phyloP scores from a whole-genome alignment of 92 coral and sea anemone species.

The Epizoanthus scotinus region DNA sequence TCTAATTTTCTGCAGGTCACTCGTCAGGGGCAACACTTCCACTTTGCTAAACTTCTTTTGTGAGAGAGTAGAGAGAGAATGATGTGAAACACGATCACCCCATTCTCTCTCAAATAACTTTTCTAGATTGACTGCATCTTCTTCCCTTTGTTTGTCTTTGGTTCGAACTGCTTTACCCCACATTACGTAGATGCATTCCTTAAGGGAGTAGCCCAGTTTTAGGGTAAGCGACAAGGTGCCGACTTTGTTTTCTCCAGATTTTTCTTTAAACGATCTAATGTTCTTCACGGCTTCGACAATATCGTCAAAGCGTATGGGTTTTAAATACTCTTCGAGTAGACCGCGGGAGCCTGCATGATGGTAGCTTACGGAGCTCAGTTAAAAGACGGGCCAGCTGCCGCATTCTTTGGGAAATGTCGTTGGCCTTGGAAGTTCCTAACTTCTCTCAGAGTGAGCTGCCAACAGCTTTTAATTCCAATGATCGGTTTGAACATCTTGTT shows the following conservation, averaged over 20 bases:
- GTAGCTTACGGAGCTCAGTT: constrained; percentile 12
- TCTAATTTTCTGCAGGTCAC: no score
- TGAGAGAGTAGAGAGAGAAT: constrained; percentile 37
- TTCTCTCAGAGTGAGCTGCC: constrained; percentile 1
- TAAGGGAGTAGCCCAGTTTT: constrained; percentile 41
- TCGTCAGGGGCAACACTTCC: no score
- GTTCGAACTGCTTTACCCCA: constrained; percentile 45
- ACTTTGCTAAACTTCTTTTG: no score
- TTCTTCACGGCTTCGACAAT: constrained; percentile 41
- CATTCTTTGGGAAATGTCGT: constrained; percentile 54
- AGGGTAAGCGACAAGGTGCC: constrained; percentile 24
- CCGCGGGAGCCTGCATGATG: not conserved
- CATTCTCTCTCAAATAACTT: constrained; percentile 45
- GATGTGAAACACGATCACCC: constrained; percentile 44
- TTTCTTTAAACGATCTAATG: not conserved
- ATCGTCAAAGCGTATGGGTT: constrained; percentile 43
- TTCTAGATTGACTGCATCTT: constrained; percentile 36
- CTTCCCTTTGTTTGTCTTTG: constrained; percentile 8
- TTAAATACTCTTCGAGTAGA: constrained; percentile 20
- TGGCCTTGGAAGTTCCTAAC: constrained; percentile 4
- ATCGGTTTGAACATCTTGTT: no score
- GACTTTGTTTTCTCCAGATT: not conserved
- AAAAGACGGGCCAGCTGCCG: constrained; percentile 48
- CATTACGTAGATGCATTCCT: constrained; percentile 35
- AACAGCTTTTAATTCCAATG: no score